Evolutionary conservation across 2,113 vertebrate species (phyloP).

Genomic region (Lichenostomus cassidix): DNA sequence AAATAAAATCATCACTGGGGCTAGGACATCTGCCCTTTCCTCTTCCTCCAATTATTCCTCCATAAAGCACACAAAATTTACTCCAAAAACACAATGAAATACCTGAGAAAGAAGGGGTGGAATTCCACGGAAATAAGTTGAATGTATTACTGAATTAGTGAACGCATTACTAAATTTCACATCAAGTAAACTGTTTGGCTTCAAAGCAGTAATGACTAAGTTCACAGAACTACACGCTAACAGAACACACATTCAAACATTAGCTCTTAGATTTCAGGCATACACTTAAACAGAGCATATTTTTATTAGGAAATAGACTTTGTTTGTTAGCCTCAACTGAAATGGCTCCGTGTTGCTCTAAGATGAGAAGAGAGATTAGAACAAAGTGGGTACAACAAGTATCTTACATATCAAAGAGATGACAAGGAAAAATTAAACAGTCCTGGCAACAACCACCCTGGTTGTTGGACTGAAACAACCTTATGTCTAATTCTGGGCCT

Average conservation of each 20-base stretch:
- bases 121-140: neutral
- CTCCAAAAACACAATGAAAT: neutral
- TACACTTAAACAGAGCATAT: neutral
- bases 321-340: neutral
- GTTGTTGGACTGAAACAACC: neutral
- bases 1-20: neutral
- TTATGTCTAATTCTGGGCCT: neutral
- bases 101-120: neutral
- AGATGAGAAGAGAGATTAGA: constrained; percentile 1
- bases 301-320: constrained; percentile 32
- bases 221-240: neutral
- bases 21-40: neutral
- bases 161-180: neutral
- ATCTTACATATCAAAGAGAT: neutral
- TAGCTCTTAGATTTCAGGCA: neutral
- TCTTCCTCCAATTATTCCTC: constrained; percentile 26
- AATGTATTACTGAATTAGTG: neutral
- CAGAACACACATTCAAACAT: neutral
- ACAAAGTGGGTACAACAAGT: neutral
- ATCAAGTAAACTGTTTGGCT: neutral
- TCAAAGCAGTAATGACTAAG: neutral
- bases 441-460: neutral
- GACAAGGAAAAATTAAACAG: neutral
- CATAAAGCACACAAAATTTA: neutral
- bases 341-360: neutral